Conservation (phyloP, 2,113 vertebrate genomes). For the Lota lota region DNA sequence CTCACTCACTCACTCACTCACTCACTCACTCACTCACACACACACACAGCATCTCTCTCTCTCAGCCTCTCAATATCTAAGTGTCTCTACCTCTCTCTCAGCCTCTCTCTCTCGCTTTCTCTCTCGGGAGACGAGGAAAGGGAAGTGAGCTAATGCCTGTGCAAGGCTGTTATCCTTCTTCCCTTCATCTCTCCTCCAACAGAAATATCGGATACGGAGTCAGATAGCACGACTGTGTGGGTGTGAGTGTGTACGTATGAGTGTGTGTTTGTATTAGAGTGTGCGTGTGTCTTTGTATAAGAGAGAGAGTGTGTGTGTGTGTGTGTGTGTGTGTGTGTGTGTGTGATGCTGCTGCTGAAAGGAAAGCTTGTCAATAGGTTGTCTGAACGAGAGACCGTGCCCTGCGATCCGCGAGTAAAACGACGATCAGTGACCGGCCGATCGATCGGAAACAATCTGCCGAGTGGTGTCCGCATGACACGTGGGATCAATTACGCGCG, state of each 20-base stretch:
- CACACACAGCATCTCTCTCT: too few relatives aligned
- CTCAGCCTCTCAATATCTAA: background rate
- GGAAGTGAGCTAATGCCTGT: background rate
- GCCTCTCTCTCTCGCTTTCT: background rate
- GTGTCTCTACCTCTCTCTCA: background rate
- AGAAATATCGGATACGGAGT: conserved; percentile 10
- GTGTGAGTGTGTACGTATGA: background rate
- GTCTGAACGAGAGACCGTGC: conserved; percentile 4
- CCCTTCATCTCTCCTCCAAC: background rate
- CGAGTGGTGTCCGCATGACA: conserved; percentile 16
- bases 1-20: too few relatives aligned
- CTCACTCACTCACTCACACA: too few relatives aligned
- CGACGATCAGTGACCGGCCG: conserved; percentile 20
- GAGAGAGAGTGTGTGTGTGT: too few relatives aligned
- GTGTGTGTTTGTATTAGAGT: too few relatives aligned
- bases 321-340: too few relatives aligned
- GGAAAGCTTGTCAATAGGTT: conserved; percentile 28
- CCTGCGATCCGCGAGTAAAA: background rate
- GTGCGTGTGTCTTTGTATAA: too few relatives aligned
- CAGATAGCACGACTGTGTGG: background rate
- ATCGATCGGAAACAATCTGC: conserved; percentile 22
- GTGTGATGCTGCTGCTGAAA: background rate
- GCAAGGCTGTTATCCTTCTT: background rate
- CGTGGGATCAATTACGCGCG: conserved; percentile 18
- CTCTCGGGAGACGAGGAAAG: background rate